Base-by-base conservation (phyloP, 2,797 vertebrate species). In the Prionace glauca region DNA sequence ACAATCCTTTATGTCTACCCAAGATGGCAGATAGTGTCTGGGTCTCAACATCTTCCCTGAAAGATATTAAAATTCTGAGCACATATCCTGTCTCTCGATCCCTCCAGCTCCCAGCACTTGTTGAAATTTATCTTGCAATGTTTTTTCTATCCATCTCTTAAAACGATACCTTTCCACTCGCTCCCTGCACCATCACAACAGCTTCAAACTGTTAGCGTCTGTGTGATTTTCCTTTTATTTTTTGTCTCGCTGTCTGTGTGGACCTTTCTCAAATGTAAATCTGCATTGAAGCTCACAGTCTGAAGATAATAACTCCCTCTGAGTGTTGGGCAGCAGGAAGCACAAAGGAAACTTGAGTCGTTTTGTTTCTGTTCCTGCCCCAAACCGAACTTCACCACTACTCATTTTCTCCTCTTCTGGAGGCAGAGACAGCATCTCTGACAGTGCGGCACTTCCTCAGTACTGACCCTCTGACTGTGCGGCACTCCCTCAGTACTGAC, bases 211-310 rank as follows among this genome's bases (percentile, higher is more conserved):
- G 90, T 69, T 92, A 67, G 18, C 62, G 41, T 79, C n/a, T 95
- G 95, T 79, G 95, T 81, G 81, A n/a, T 67, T 72, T 94, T 29
- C 45, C 18, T 95, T 72, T 56, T 29, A 79, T 95, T 79, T 29
- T 74, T 65, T 67, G 62, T 67, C 90, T 69, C 22, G 62, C 62
- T 92, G 90, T 69, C 90, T 67, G 36, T 41, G 90, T 67, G 90
- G 90, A 26, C 22, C 36, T 69, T 92, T 67, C 90, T 92, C 41
- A 36, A 92, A 92, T 92, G 90, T 92, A 92, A 92, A 92, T 67
- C 90, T 67, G 10, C 90, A 67, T 24, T 91, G 90, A 92, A 92
- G 65, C 18, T 92, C 22, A 2, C 20, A 69, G 62, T 36, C 36
- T 92, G 90, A 92, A 92, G 22, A 69, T 92, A 69, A 92, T 92